phyloP scores from a whole-genome alignment of 2,113 vertebrate species.

The Tiliqua scincoides region DNA sequence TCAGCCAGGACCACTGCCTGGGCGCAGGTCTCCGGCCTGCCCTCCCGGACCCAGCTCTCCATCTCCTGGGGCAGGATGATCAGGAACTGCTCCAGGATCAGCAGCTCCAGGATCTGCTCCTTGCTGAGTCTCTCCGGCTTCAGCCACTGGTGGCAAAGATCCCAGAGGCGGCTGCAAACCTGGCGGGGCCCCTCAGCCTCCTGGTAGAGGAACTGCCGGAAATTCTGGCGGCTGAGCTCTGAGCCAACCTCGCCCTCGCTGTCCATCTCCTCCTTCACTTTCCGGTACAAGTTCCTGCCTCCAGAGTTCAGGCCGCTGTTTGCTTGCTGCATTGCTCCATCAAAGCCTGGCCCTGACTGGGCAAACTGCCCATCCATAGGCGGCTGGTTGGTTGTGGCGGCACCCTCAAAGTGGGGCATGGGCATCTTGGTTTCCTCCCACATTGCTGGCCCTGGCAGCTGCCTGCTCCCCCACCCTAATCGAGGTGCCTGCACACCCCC shows the following conservation, averaged over 20 bases:
- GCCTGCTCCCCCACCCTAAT: neutral
- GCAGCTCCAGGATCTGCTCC: slow-evolving; percentile 69
- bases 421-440: slow-evolving; percentile 5
- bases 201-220: slow-evolving; percentile 68
- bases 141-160: slow-evolving; percentile 71
- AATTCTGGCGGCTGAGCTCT: slow-evolving; percentile 61
- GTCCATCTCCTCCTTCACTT: slow-evolving; percentile 30
- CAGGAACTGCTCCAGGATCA: slow-evolving; percentile 70
- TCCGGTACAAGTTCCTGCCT: neutral
- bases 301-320: neutral
- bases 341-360: neutral
- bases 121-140: slow-evolving; percentile 69
- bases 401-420: neutral
- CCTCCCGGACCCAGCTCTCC: slow-evolving; percentile 67
- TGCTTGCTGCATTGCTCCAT: neutral
- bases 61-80: slow-evolving; percentile 65
- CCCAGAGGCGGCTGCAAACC: slow-evolving; percentile 69
- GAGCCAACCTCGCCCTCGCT: slow-evolving; percentile 45
- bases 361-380: neutral
- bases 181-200: slow-evolving; percentile 71
- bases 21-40: slow-evolving; percentile 67
- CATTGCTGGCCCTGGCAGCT: neutral
- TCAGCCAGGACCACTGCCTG: slow-evolving; percentile 69
- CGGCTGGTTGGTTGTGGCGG: neutral
- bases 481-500: neutral